phyloP scores from a whole-genome alignment of 2,888 invertebrate species.

The Patella ulyssiponensis region DNA sequence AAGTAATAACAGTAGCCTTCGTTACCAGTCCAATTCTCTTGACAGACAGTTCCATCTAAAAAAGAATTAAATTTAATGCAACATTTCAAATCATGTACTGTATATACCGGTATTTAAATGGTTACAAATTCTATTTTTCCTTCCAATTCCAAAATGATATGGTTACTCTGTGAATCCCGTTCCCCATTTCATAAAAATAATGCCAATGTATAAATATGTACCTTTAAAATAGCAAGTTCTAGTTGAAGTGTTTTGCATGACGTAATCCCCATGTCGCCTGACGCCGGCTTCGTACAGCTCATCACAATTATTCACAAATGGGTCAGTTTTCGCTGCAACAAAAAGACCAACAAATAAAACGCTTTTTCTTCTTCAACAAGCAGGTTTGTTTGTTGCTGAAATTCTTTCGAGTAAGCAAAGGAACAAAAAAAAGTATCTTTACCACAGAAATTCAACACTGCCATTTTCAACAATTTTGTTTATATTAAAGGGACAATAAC shows the following conservation, averaged over 20 bases:
- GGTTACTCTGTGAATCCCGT: no score
- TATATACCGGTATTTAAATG: no score
- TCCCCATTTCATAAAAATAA: no score
- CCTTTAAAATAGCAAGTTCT: not conserved
- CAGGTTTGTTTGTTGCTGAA: not conserved
- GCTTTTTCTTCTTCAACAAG: not conserved
- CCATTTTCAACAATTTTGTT: no score
- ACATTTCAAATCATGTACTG: no score
- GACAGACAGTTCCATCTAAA: not conserved
- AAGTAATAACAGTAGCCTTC: not conserved
- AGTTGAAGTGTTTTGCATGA: not conserved
- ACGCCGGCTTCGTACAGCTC: not conserved
- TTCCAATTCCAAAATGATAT: no score
- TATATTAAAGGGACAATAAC: no score
- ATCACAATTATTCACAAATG: not conserved
- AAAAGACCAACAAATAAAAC: not conserved
- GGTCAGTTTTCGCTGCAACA: not conserved
- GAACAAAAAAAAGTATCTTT: no score
- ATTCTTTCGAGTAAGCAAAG: no score
- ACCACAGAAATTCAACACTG: no score
- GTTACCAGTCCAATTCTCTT: not conserved
- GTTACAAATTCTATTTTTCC: no score
- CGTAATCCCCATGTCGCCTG: not conserved
- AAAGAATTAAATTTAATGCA: no score
- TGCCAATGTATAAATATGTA: not conserved